A percentile compares a stretch with the other conserved stretches of the same genome.
Evolutionary conservation across 2,888 invertebrate species (phyloP).

Genomic region (Matsumyia berberina): DNA sequence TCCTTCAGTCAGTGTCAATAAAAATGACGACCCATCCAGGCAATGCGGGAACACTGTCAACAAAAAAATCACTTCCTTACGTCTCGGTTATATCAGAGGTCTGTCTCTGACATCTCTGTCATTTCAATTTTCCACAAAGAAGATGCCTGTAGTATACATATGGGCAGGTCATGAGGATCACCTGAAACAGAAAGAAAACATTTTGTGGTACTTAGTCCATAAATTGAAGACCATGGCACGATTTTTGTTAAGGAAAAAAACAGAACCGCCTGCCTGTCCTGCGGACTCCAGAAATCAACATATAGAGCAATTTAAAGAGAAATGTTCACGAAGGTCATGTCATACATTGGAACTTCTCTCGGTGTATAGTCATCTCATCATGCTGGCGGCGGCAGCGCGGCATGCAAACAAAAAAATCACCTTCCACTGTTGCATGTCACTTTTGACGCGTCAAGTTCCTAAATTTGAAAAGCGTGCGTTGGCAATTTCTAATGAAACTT

Average conservation of each 20-base stretch:
- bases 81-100: neutral
- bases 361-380: slow-evolving; percentile 11
- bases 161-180: slow-evolving; percentile 77
- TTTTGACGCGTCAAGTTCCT: slow-evolving; percentile 76
- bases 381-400: slow-evolving; percentile 11
- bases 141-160: slow-evolving; percentile 59
- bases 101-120: slow-evolving; percentile 65
- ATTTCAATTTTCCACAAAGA: slow-evolving; percentile 63
- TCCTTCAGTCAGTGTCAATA: slow-evolving; percentile 60
- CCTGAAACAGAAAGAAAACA: slow-evolving; percentile 48
- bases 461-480: slow-evolving; percentile 76
- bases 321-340: slow-evolving; percentile 73
- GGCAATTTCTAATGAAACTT: slow-evolving; percentile 70
- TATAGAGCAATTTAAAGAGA: slow-evolving; percentile 71
- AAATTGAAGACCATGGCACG: slow-evolving; percentile 59
- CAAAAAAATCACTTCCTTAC: slow-evolving; percentile 8
- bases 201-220: slow-evolving; percentile 48
- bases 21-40: slow-evolving; percentile 54
- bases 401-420: slow-evolving; percentile 11
- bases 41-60: slow-evolving; percentile 64
- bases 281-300: slow-evolving; percentile 47
- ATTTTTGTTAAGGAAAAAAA: slow-evolving; percentile 40
- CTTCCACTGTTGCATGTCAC: slow-evolving; percentile 62
- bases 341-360: slow-evolving; percentile 22
- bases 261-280: neutral